Evolutionary conservation across 2,113 vertebrate species (phyloP).

Genomic region (Blennius ocellaris): DNA sequence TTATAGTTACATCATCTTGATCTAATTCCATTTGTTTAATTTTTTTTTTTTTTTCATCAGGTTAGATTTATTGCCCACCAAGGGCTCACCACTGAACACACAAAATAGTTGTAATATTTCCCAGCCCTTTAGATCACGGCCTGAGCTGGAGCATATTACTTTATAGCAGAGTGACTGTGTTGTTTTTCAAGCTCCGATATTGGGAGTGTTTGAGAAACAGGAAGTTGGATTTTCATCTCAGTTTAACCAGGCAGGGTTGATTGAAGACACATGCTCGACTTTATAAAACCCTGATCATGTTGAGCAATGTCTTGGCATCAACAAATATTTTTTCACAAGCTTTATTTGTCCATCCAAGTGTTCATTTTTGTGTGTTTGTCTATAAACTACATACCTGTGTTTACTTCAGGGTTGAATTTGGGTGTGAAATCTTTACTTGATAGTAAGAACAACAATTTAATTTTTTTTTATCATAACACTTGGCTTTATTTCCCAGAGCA

Average conservation of each 20-base stretch:
- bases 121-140: neutral
- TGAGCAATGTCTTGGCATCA: constrained; percentile 73
- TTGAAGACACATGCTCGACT: constrained; percentile 80
- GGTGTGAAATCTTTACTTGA: constrained; percentile 5
- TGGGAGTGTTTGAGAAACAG: constrained; percentile 31
- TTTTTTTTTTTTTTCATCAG: neutral
- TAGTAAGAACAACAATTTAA: neutral
- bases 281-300: constrained; percentile 68
- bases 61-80: neutral
- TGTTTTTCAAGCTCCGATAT: constrained; percentile 6
- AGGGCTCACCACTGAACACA: neutral
- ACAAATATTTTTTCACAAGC: constrained; percentile 29
- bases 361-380: constrained; percentile 10
- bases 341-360: constrained; percentile 41
- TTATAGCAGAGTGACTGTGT: constrained; percentile 6
- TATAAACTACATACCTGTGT: neutral
- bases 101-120: constrained; percentile 12
- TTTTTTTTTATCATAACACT: neutral
- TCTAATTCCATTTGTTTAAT: neutral
- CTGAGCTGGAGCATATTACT: constrained; percentile 25
- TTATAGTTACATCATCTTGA: neutral
- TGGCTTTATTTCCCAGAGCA: neutral
- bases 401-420: neutral
- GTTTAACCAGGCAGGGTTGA: constrained; percentile 61
- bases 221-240: constrained; percentile 55